These are phyloP conservation scores for Pantherophis vulpinus DNA, from an alignment of 2,797 vertebrate species.

Conservation along the genomic window DNA sequence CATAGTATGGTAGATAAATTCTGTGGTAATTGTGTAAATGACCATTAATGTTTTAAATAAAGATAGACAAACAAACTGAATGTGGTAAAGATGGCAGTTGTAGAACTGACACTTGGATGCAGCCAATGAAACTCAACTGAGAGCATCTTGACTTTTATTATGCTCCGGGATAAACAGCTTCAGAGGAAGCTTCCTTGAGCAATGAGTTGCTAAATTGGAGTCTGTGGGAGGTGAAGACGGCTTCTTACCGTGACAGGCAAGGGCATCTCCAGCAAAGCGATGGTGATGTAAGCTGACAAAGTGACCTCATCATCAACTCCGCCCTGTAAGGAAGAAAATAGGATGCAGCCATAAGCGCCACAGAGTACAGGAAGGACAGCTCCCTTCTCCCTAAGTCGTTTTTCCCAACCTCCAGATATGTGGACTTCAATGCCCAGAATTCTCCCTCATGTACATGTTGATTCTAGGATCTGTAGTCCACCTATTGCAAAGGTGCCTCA, in stretches of 20 bases:
- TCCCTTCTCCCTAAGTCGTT: accelerated
- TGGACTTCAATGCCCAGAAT: neutral
- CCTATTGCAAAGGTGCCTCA: neutral
- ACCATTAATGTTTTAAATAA: neutral
- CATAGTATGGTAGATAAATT: neutral
- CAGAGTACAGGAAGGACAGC: accelerated
- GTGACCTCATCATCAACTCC: constrained; percentile 63
- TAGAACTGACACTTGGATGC: neutral
- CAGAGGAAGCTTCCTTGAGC: too few species aligned
- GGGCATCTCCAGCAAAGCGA: constrained; percentile 64
- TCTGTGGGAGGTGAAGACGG: neutral
- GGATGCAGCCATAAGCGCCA: neutral
- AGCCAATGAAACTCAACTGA: neutral
- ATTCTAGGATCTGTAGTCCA: neutral
- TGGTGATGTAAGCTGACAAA: constrained; percentile 64
- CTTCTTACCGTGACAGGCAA: constrained; percentile 59
- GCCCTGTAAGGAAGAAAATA: constrained; percentile 54
- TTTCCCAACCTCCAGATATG: neutral
- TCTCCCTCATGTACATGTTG: neutral
- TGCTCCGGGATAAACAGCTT: neutral
- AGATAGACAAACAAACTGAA: neutral
- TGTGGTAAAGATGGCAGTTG: neutral
- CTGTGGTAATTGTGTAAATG: neutral
- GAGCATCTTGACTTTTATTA: neutral
- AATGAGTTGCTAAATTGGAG: neutral